Evolutionary conservation across 2,888 invertebrate species (phyloP).

Genomic region (Dorcus parallelipipedus): DNA sequence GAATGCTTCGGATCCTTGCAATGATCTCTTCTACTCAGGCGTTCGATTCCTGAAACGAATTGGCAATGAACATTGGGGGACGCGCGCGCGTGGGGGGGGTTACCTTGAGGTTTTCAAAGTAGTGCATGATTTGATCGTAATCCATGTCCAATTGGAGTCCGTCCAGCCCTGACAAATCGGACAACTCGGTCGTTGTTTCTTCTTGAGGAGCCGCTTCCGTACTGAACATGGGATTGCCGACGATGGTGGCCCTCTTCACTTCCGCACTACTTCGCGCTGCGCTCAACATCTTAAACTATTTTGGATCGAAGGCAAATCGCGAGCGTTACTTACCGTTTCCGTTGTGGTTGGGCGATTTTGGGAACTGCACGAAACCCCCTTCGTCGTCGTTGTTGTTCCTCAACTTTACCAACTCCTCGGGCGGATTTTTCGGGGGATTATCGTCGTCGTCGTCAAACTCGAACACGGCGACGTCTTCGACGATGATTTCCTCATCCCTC

Average conservation of each 20-base stretch:
- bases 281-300: constrained; percentile 6
- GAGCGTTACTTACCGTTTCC: constrained; percentile 30
- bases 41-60: constrained; percentile 71
- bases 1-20: constrained; percentile 77
- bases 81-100: constrained; percentile 32
- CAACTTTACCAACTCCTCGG: constrained; percentile 17
- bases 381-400: constrained; percentile 42
- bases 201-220: constrained; percentile 42
- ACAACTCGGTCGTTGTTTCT: constrained; percentile 41
- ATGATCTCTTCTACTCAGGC: constrained; percentile 87
- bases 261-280: constrained; percentile 55
- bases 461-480: constrained; percentile 38
- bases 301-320: neutral
- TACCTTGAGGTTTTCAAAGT: constrained; percentile 97
- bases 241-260: constrained; percentile 80
- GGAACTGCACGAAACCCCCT: constrained; percentile 60
- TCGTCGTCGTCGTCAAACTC: constrained; percentile 62
- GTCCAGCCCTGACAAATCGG: constrained; percentile 62
- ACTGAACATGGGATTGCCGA: constrained; percentile 87
- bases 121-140: constrained; percentile 97
- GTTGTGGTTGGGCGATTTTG: constrained; percentile 41
- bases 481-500: constrained; percentile 17
- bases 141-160: constrained; percentile 85
- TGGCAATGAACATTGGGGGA: neutral
- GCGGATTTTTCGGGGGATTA: constrained; percentile 23